Evolutionary conservation across 2,113 vertebrate species (phyloP), one percentile per base, ranked within the genome.

Genomic region (Lanius ludovicianus): DNA sequence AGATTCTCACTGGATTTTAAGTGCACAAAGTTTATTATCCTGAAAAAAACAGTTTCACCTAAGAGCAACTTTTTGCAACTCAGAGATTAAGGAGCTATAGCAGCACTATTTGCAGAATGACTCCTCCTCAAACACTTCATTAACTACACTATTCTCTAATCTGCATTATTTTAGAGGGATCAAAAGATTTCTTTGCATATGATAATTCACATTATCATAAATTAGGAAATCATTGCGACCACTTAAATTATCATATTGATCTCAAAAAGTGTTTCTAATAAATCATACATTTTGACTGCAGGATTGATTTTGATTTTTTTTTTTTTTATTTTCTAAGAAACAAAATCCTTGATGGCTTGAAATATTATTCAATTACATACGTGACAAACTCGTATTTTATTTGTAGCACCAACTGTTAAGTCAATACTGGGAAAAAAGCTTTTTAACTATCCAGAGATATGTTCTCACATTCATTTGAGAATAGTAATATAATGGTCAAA

Each of bases 401-500:
- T 79, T 8, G 7, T 46, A 84, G 74, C 52, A 52, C 41, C 67
- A 81, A 90, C 42, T 85, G 53, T 70, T 90, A 90, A 94, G 68
- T 81, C 78, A 87, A 90, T 68, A 90, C 27, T 37, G 78, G 37
- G 69, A 82, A 62, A 90, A 95, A 95, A 76, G 52, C 42, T 82
- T 87, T 91, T 90, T 92, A 84, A 84, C 92, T 90, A 91, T 73
- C 93, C 76, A 96, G 93, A 97, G 90, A 89, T 68, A 94, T 30
- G 69, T 76, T 95, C 79, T 89, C 73, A 86, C 60, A 82, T 95
- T 94, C 78, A 97, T 95, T 97, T 95, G 78, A 94, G 93, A 96
- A 96, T 87, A 81, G 65, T 84, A 96, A 87, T 94, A 90, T 71
- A 96, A 94, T 70, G 65, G 97, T 95, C 94, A 97, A 97, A 97